Conservation (phyloP, 2,888 invertebrate genomes). For the Ectemnius lituratus region DNA sequence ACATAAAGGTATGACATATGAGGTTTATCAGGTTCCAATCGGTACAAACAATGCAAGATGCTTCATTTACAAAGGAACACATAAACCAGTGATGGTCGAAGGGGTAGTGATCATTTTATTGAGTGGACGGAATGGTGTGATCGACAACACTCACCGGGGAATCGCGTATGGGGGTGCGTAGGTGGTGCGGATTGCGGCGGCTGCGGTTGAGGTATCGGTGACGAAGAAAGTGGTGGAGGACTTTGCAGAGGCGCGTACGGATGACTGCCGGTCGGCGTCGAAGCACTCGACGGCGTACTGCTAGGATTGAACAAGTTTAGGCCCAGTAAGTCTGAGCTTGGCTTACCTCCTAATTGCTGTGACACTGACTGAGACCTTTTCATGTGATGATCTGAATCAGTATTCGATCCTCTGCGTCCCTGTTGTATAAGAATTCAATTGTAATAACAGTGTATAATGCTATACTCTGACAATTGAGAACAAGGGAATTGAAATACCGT, state of each 20-base stretch:
- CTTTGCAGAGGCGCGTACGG: slow-evolving; percentile 91
- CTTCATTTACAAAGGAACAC: not conserved
- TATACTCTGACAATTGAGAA: not conserved
- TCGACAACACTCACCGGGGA: slow-evolving; percentile 77
- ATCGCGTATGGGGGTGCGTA: slow-evolving; percentile 74
- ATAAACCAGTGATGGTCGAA: not conserved
- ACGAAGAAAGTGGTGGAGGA: slow-evolving; percentile 78
- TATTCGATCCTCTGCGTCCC: slow-evolving; percentile 84
- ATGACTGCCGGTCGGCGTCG: slow-evolving; percentile 87
- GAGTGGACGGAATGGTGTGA: slow-evolving; percentile 14
- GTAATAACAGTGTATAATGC: too few species aligned
- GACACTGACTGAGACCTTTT: slow-evolving; percentile 87
- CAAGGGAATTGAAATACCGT: slow-evolving; percentile 77
- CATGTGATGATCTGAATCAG: slow-evolving; percentile 83
- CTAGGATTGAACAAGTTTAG: slow-evolving; percentile 86
- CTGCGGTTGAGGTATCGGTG: slow-evolving; percentile 70
- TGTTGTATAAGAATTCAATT: slow-evolving; percentile 54
- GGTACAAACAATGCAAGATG: too few species aligned
- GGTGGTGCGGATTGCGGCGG: slow-evolving; percentile 73
- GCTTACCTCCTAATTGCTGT: slow-evolving; percentile 86
- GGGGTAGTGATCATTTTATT: slow-evolving; percentile 8
- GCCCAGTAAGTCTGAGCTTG: slow-evolving; percentile 89
- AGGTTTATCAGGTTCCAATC: too few species aligned
- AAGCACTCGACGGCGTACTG: slow-evolving; percentile 90
- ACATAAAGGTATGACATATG: too few species aligned